These are phyloP conservation scores for Ichneumon xanthorius DNA, from an alignment of 2,888 invertebrate genomes.

Conservation along the genomic window DNA sequence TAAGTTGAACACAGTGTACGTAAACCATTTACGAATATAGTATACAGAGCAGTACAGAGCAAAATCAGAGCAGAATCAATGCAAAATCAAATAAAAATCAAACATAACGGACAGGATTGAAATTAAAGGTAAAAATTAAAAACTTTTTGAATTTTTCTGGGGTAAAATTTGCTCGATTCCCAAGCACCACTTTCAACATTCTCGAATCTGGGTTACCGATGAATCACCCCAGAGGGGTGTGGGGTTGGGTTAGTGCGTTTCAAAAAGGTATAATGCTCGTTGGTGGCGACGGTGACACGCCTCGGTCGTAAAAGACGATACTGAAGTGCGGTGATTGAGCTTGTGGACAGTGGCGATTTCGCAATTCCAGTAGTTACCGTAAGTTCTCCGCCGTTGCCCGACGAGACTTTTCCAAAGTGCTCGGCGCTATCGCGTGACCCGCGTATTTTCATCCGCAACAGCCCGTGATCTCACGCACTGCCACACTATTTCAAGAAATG, in stretches of 20 bases:
- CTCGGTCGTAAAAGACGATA: conserved; percentile 79
- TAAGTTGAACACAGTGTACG: too few species aligned
- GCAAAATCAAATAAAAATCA: too few species aligned
- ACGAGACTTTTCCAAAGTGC: conserved; percentile 17
- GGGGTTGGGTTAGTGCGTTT: conserved; percentile 19
- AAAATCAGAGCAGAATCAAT: too few species aligned
- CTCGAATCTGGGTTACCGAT: conserved; percentile 70
- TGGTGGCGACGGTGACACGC: conserved; percentile 79
- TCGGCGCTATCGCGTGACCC: conserved; percentile 30
- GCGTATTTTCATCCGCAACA: conserved; percentile 58
- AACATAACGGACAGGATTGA: too few species aligned
- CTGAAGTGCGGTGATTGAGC: conserved; percentile 52
- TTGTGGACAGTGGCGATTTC: conserved; percentile 7
- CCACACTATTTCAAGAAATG: conserved; percentile 70
- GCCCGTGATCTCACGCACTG: conserved; percentile 56
- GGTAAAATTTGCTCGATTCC: not conserved
- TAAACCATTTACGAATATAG: too few species aligned
- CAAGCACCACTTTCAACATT: conserved; percentile 52
- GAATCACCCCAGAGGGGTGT: conserved; percentile 73
- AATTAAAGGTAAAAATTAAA: too few species aligned
- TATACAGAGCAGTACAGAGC: too few species aligned
- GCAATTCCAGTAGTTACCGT: conserved; percentile 2
- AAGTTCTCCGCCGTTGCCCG: conserved; percentile 26
- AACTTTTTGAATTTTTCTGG: not conserved
- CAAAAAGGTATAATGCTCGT: conserved; percentile 74